A percentile compares a stretch with the other conserved stretches of the same genome.
These are phyloP conservation scores for Pygoscelis antarcticus DNA, from an alignment of 2,113 vertebrate species.

Conservation along the genomic window DNA sequence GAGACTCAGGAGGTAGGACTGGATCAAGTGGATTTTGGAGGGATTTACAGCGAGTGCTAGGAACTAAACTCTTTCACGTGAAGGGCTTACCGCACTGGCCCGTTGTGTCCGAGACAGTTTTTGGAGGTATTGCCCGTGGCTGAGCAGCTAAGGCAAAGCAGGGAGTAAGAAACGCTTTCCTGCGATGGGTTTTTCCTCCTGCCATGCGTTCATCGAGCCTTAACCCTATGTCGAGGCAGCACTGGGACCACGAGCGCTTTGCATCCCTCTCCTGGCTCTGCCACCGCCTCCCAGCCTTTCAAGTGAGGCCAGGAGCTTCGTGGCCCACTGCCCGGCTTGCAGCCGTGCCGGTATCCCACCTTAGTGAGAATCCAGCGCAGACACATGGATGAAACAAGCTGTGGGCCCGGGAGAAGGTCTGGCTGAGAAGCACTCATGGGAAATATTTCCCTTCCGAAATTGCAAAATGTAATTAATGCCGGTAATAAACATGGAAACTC, in stretches of 20 bases:
- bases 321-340: background rate
- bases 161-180: background rate
- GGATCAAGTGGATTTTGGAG: background rate
- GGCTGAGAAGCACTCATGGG: background rate
- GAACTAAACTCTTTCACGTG: background rate
- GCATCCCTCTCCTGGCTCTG: background rate
- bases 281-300: background rate
- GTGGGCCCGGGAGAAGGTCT: background rate
- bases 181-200: background rate
- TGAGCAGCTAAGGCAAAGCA: fast-evolving
- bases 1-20: background rate
- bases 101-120: background rate
- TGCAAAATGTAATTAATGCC: background rate
- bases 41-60: background rate
- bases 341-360: background rate
- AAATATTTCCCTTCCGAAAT: background rate
- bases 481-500: background rate
- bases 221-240: background rate
- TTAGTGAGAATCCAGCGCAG: background rate
- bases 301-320: background rate
- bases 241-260: background rate
- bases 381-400: background rate
- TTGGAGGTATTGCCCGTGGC: background rate
- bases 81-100: background rate
- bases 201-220: background rate